Percentiles rank a stretch among this genome's conserved stretches.
phyloP scores from a whole-genome alignment of 2,113 vertebrate species.

The Pycnonotus jocosus region DNA sequence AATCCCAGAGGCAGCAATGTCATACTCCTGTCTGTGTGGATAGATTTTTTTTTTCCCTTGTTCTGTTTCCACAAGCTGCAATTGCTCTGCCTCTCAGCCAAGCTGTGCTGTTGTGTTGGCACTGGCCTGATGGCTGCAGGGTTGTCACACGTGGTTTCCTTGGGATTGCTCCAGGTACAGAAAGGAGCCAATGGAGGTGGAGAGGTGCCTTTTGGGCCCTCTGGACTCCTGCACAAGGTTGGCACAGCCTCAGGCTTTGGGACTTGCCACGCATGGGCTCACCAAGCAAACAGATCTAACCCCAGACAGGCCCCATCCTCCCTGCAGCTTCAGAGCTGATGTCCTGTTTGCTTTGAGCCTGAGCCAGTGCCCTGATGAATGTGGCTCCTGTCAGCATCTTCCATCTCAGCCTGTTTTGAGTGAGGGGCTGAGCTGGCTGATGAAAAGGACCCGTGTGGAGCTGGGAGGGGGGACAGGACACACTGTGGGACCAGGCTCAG shows the following conservation, averaged over 20 bases:
- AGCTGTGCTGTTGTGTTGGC: not conserved
- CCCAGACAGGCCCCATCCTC: not conserved
- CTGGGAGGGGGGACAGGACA: not conserved
- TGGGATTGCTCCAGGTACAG: not conserved
- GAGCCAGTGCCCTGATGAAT: slow-evolving; percentile 36
- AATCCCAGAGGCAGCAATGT: not conserved
- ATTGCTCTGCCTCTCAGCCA: not conserved
- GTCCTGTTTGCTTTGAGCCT: slow-evolving; percentile 47
- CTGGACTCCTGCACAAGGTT: not conserved
- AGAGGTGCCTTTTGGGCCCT: not conserved
- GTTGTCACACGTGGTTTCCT: not conserved
- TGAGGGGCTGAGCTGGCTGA: not conserved
- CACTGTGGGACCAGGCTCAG: rapidly evolving
- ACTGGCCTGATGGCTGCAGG: not conserved
- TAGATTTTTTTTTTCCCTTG: rapidly evolving
- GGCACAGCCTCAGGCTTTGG: not conserved
- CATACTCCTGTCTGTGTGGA: rapidly evolving
- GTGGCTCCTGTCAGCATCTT: not conserved
- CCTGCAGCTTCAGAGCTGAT: rapidly evolving
- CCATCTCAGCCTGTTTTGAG: rapidly evolving
- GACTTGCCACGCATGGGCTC: rapidly evolving
- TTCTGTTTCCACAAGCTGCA: not conserved
- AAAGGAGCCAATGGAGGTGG: not conserved
- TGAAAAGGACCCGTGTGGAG: not conserved
- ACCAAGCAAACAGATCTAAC: not conserved